These are phyloP conservation scores for Geococcyx californianus DNA, from an alignment of 2,113 vertebrate species.

Conservation along the genomic window DNA sequence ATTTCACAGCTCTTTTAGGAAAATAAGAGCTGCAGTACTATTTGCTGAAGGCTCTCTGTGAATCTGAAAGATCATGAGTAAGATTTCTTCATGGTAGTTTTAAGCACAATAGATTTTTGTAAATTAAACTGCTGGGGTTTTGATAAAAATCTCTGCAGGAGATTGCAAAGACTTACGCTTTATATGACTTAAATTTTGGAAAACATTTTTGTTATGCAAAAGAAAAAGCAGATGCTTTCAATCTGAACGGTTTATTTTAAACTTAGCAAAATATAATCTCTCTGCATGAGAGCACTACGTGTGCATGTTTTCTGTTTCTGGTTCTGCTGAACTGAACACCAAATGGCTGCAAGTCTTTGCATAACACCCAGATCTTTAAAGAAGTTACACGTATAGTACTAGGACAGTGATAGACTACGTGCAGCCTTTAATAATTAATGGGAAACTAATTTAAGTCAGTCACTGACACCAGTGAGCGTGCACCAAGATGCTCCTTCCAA, in stretches of 20 bases:
- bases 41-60: neutral
- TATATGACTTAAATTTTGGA: neutral
- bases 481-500: neutral
- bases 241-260: constrained; percentile 52
- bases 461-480: neutral
- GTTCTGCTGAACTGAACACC: neutral
- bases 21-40: neutral
- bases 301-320: neutral
- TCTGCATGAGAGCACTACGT: neutral
- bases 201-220: neutral
- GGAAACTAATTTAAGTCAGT: neutral
- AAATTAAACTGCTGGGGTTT: neutral
- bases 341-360: neutral
- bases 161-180: neutral
- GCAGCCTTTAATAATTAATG: neutral
- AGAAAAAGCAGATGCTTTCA: constrained; percentile 55
- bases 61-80: neutral
- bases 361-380: neutral
- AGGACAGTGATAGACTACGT: neutral
- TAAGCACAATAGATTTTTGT: neutral
- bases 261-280: neutral
- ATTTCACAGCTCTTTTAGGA: neutral
- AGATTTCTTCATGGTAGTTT: neutral
- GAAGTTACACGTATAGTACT: neutral
- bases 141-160: neutral